Evolutionary conservation across 30 jellyfish, hydroid and myxozoan species (phyloP), one percentile per base, ranked within the genome.

Genomic region (Catostylus mosaicus): DNA sequence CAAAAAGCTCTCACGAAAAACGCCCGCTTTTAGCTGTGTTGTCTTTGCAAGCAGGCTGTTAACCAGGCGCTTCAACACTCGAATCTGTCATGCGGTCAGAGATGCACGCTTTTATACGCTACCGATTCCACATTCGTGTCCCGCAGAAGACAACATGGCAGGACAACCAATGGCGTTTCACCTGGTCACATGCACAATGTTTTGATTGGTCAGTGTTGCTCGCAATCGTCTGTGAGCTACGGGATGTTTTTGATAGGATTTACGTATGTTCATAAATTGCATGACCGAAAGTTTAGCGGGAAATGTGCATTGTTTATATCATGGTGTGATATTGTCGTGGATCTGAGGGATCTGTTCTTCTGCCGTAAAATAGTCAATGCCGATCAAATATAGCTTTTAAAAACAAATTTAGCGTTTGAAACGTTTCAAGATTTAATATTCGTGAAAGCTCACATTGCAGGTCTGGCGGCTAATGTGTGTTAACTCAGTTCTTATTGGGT

Each of bases 211-310:
- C 48, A 4, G 67, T 34, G 37, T 29, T 11, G 34, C 26, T 24
- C 45, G 47, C n/a, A 14, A 18, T 9, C 30, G 56, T 16, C n/a
- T 31, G 60, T 75, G 36, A 72, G 72, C 57, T 63, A 63, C 43
- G 36, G 74, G 82, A 66, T 80, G 83, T 67, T 80, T 65, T 80
- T 23, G 46, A 22, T 54, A 48, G 67, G 90, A 63, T 62, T 79
- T 65, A 67, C 90, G 84, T 66, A 48, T 34, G 43, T 38, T 12
- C 56, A n/a, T 26, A 67, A 33, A 67, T 80, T 80, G 90, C 90
- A 80, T 80, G 90, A 64, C 90, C 77, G 47, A 50, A 45, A 30
- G 40, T 59, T 38, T 43, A 54, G 66, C 90, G 50, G 68, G 75
- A 51, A 66, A 22, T 16, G 30, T 80, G 9, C 23, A 43, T 45